A percentile compares a stretch with the other conserved stretches of the same genome.
phyloP scores from a whole-genome alignment of 1,140 invertebrate species.

The Tribolium madens region DNA sequence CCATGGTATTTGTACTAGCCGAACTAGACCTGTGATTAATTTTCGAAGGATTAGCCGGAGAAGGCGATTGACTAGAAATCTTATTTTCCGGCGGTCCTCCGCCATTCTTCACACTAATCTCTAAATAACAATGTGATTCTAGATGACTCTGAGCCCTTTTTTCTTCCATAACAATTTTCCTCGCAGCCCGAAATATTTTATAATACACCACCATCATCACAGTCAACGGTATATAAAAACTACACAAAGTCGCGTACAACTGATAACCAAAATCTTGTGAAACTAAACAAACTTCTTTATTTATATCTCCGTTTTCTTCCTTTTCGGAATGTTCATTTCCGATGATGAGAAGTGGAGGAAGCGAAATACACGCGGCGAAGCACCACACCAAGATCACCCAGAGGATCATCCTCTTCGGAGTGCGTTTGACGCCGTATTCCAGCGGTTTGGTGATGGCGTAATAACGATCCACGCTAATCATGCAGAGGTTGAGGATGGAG shows the following conservation, averaged over 20 bases:
- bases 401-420: constrained; percentile 84
- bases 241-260: constrained; percentile 90
- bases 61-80: constrained; percentile 67
- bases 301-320: constrained; percentile 65
- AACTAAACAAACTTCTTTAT: constrained; percentile 78
- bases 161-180: constrained; percentile 87
- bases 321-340: constrained; percentile 82
- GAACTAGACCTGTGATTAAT: constrained; percentile 68
- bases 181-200: constrained; percentile 88
- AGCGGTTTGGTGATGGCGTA: constrained; percentile 92
- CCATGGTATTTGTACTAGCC: constrained; percentile 75
- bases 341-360: constrained; percentile 88
- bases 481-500: constrained; percentile 92
- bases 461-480: constrained; percentile 91
- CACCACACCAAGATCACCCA: constrained; percentile 92
- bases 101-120: constrained; percentile 79
- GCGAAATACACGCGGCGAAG: constrained; percentile 87
- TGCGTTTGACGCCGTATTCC: constrained; percentile 89
- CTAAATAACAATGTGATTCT: constrained; percentile 80
- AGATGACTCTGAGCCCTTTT: constrained; percentile 86
- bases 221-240: constrained; percentile 89
- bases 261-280: constrained; percentile 91
- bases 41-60: constrained; percentile 66
- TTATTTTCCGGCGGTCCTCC: constrained; percentile 74
- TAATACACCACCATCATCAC: constrained; percentile 94